Percentiles rank a stretch among this genome's conserved stretches.
Evolutionary conservation across 1,140 invertebrate genomes (phyloP).

Genomic region (Pseudomyrmex flavicornis): DNA sequence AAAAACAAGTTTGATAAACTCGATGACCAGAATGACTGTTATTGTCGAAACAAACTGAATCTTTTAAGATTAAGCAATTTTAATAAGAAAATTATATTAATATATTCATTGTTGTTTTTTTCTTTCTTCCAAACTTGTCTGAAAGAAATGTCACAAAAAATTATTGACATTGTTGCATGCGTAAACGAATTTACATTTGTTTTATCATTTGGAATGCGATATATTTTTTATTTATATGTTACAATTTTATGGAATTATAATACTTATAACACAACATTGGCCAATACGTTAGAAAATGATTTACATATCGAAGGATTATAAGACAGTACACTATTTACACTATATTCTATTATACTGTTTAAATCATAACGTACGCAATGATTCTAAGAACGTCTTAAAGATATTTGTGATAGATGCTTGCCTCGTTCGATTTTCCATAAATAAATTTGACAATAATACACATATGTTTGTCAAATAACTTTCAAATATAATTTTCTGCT

Average conservation of each 20-base stretch:
- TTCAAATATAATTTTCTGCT: background rate
- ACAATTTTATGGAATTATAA: constrained; percentile 65
- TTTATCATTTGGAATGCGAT: constrained; percentile 72
- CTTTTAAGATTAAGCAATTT: too few relatives aligned
- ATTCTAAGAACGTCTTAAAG: constrained; percentile 20
- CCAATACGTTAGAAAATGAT: constrained; percentile 70
- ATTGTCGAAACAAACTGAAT: too few relatives aligned
- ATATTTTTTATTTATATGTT: constrained; percentile 74
- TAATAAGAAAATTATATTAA: too few relatives aligned
- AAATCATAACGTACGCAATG: constrained; percentile 52
- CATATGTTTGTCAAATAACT: background rate
- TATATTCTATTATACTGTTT: constrained; percentile 48
- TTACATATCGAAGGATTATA: constrained; percentile 66
- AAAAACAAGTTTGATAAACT: too few relatives aligned
- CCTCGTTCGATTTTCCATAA: constrained; percentile 28
- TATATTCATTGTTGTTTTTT: too few relatives aligned
- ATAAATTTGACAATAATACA: constrained; percentile 23
- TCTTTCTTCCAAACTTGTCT: too few relatives aligned
- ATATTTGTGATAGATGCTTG: too few relatives aligned
- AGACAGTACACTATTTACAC: constrained; percentile 80
- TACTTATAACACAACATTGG: constrained; percentile 65
- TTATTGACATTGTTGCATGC: background rate
- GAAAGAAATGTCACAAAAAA: background rate
- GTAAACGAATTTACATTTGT: background rate
- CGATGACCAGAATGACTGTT: too few relatives aligned